A percentile compares a stretch with the other conserved stretches of the same genome.
These are phyloP conservation scores for Molossus molossus DNA, from an alignment of 2,797 vertebrate species.

Conservation along the genomic window DNA sequence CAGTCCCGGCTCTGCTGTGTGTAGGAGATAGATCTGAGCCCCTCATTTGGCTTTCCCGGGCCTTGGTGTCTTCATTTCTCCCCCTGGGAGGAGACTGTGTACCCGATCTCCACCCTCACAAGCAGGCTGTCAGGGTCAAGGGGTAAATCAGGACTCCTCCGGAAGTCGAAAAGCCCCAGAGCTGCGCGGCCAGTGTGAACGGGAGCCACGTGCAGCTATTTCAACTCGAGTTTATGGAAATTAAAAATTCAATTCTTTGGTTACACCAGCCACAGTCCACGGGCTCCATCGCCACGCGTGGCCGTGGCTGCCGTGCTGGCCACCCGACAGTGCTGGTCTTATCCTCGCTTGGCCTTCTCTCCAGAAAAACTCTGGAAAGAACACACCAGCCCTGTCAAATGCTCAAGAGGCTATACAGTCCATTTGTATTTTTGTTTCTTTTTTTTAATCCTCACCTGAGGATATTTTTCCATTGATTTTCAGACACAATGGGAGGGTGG, in stretches of 20 bases:
- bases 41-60: neutral
- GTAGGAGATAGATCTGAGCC: conserved; percentile 31
- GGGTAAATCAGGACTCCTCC: neutral
- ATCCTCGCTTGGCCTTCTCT: neutral
- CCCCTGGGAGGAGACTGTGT: neutral
- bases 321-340: neutral
- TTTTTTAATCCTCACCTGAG: too few species aligned
- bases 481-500: too few species aligned
- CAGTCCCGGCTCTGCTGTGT: neutral
- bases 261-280: neutral
- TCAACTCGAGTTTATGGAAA: neutral
- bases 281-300: neutral
- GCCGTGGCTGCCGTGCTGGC: neutral
- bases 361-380: neutral
- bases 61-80: neutral
- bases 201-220: neutral
- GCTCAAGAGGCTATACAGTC: neutral
- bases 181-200: neutral
- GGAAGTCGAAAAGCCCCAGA: neutral
- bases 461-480: too few species aligned
- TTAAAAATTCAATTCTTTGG: neutral
- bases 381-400: neutral
- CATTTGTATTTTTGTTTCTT: too few species aligned
- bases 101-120: neutral
- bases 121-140: neutral